phyloP scores from a whole-genome alignment of 1,140 invertebrate genomes.

The Sycobia sp. region DNA sequence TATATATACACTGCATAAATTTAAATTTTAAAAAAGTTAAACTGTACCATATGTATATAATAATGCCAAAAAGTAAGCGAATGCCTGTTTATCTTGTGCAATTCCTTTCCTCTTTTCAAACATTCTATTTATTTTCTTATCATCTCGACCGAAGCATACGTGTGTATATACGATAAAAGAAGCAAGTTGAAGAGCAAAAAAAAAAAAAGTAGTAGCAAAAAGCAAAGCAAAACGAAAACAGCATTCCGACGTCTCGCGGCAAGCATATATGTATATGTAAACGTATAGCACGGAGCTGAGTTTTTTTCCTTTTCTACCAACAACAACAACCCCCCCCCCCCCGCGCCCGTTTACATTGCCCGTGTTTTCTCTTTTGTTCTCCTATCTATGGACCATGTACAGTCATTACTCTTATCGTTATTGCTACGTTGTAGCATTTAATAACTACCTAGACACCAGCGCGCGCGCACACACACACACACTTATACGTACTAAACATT shows the following conservation, averaged over 20 bases:
- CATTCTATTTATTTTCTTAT: not conserved
- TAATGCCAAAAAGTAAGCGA: conserved; percentile 20
- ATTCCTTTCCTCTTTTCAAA: too few relatives aligned
- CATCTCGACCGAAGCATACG: not conserved
- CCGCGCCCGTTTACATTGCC: too few relatives aligned
- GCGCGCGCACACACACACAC: not conserved
- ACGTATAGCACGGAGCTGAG: conserved; percentile 5
- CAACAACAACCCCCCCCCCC: too few relatives aligned
- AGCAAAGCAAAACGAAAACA: conserved; percentile 13
- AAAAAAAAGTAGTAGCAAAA: conserved; percentile 2
- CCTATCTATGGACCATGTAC: too few relatives aligned
- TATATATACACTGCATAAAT: conserved; percentile 7
- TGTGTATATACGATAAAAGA: not conserved
- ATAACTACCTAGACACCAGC: too few relatives aligned
- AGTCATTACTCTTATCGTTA: conserved; percentile 8
- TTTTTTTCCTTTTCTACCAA: conserved; percentile 21
- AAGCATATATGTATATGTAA: conserved; percentile 11
- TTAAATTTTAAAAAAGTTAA: too few relatives aligned
- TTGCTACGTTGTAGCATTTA: not conserved
- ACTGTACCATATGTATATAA: conserved; percentile 20
- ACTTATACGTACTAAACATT: not conserved
- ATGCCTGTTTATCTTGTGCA: conserved; percentile 26
- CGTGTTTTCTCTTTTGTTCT: conserved; percentile 25
- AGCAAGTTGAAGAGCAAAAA: too few relatives aligned
- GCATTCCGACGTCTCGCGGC: conserved; percentile 23